Percentiles rank a stretch among this genome's conserved stretches.
These are phyloP conservation scores for Deilephila elpenor DNA, from an alignment of 2,888 invertebrate genomes.

Conservation along the genomic window DNA sequence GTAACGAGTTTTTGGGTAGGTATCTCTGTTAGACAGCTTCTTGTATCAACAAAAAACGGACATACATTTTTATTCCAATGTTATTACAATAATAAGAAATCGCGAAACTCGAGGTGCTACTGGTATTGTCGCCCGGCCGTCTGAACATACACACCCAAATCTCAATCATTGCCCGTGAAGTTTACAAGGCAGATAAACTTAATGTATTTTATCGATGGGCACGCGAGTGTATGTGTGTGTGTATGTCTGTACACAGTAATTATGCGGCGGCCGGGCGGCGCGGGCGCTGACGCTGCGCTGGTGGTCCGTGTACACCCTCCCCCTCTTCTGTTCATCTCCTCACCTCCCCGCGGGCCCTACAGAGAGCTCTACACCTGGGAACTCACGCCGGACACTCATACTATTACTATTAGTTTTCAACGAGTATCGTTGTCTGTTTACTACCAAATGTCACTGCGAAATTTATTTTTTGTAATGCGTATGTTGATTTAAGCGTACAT, in stretches of 20 bases:
- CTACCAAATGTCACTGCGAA: constrained; percentile 47
- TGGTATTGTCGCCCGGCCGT: constrained; percentile 49
- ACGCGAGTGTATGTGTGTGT: constrained; percentile 56
- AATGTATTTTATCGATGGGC: constrained; percentile 77
- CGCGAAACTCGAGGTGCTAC: constrained; percentile 73
- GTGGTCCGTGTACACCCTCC: constrained; percentile 67
- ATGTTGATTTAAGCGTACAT: constrained; percentile 1
- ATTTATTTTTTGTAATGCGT: constrained; percentile 9
- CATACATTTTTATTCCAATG: constrained; percentile 43
- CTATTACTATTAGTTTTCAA: constrained; percentile 49
- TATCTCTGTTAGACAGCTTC: too few species aligned
- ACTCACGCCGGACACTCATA: constrained; percentile 69
- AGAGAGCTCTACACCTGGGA: constrained; percentile 74
- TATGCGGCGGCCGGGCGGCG: constrained; percentile 78
- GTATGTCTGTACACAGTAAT: constrained; percentile 80
- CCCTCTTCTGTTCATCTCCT: constrained; percentile 38
- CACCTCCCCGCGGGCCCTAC: constrained; percentile 51
- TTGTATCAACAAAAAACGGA: neutral
- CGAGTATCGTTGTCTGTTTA: constrained; percentile 56
- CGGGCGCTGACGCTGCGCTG: constrained; percentile 80
- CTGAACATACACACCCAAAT: constrained; percentile 59
- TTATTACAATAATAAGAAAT: constrained; percentile 49
- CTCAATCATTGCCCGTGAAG: constrained; percentile 77
- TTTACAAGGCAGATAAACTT: constrained; percentile 81
- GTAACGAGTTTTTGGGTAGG: too few species aligned